Base-by-base conservation (phyloP, 2,888 invertebrate genomes). In the Eupithecia exiguata region DNA sequence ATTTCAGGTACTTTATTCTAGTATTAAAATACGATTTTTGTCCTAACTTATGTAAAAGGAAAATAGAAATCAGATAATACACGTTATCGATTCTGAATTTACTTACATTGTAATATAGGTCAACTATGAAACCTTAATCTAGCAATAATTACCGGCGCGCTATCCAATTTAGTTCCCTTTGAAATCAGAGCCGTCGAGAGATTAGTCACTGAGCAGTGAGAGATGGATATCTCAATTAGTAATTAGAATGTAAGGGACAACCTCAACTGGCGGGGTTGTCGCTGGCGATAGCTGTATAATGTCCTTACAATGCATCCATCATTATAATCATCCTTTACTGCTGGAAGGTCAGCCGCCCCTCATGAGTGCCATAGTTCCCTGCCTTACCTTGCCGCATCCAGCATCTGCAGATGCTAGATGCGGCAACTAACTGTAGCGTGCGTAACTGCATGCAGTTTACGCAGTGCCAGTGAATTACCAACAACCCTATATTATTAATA, bases 101-200 rank as follows among this genome's bases (percentile, higher is more conserved):
- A 43, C 5, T 43, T 16, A 46, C 46, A 46, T 46, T 18, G 18
- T 14, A 14, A 43, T 43, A 43, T 46, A 49, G 7, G 10, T 10
- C 53, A 53, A 21, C n/a, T 10, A 46, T 53, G 53, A 4, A 53
- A 21, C 9, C n/a, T 49, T 58, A 58, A 25, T 25, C 25, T 25
- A 25, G 49, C 49, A 53, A 53, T 53, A 58, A 58, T 58, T 58
- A 58, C 58, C 4, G 58, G 14, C 12, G 58, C 58, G n/a, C 38
- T 36, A 65, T 36, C 35, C 63, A 65, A 65, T 65, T 65, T 65
- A 35, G 38, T 38, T 65, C 12, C 63, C 63, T 30, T 65, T 65
- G 30, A 16, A 38, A 36, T 65, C 36, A 38, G 36, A 65, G 63
- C 63, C 9, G 38, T 38, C 9, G 38, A 35, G 38, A 65, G 35